Base-by-base conservation (phyloP, 2,888 invertebrate species). In the Acleris laterana region DNA sequence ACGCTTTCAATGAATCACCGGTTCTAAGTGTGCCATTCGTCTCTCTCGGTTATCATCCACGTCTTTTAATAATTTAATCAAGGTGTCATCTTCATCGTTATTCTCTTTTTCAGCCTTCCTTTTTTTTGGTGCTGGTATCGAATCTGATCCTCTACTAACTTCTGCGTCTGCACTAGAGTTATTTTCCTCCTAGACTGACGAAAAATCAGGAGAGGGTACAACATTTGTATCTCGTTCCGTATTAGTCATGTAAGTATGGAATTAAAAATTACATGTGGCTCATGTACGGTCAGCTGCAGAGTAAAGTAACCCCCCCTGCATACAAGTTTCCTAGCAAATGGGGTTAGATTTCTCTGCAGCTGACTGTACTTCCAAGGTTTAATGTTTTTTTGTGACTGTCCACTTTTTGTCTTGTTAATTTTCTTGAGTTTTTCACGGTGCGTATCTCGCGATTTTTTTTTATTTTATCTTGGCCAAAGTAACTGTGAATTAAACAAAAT, bases 281-380 rank as follows among this genome's bases (percentile, higher is more conserved):
- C 69, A 68, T 69, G 68, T 70, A n/a, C n/a, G n/a, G n/a, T n/a
- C n/a, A n/a, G n/a, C n/a, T n/a, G n/a, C n/a, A n/a, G n/a, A n/a
- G n/a, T n/a, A n/a, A n/a, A n/a, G n/a, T n/a, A n/a, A n/a, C n/a
- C n/a, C n/a, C n/a, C n/a, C n/a, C n/a, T n/a, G n/a, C n/a, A n/a
- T n/a, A n/a, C n/a, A n/a, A n/a, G n/a, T n/a, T n/a, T n/a, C n/a
- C n/a, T n/a, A n/a, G n/a, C n/a, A n/a, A n/a, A n/a, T n/a, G n/a
- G n/a, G n/a, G n/a, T n/a, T n/a, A n/a, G n/a, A n/a, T n/a, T n/a
- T n/a, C n/a, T n/a, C n/a, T n/a, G n/a, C n/a, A n/a, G n/a, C n/a
- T n/a, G n/a, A n/a, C n/a, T n/a, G n/a, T n/a, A 70, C 62, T 70
- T 70, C 69, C 69, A 70, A 42, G 67, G 66, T 69, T 70, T 68